Evolutionary conservation across 2,797 vertebrate species (phyloP).

Genomic region (Ibycter americanus): DNA sequence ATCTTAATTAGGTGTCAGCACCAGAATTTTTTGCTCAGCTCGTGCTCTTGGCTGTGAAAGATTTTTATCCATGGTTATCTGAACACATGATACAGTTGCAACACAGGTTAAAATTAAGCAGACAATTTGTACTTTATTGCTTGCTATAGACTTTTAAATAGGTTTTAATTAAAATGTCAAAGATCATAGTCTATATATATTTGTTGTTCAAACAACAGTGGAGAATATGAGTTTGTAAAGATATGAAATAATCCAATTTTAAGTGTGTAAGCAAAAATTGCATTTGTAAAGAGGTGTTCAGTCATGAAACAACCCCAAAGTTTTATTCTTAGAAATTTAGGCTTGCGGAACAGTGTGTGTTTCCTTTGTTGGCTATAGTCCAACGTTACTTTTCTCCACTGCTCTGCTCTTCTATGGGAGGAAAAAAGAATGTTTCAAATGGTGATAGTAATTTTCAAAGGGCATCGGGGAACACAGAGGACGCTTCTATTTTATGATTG

Average conservation of each 20-base stretch:
- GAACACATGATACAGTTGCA: neutral
- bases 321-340: neutral
- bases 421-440: neutral
- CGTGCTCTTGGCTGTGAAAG: neutral
- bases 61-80: neutral
- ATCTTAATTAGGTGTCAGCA: slow-evolving; percentile 46
- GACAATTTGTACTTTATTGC: neutral
- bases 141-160: neutral
- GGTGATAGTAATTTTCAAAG: neutral
- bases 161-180: slow-evolving; percentile 35
- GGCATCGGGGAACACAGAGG: neutral
- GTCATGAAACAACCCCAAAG: neutral
- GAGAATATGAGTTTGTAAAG: neutral
- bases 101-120: neutral
- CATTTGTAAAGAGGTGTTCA: neutral
- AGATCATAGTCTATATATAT: neutral
- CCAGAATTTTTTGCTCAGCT: neutral
- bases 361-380: neutral
- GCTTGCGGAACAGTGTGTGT: neutral
- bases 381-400: neutral
- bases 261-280: neutral
- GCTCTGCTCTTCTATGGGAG: neutral
- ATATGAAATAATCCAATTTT: neutral
- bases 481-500: neutral
- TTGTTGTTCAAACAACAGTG: neutral